Percentiles rank a stretch among this genome's conserved stretches.
Evolutionary conservation across 2,888 invertebrate species (phyloP).

Genomic region (Stramonita haemastoma): DNA sequence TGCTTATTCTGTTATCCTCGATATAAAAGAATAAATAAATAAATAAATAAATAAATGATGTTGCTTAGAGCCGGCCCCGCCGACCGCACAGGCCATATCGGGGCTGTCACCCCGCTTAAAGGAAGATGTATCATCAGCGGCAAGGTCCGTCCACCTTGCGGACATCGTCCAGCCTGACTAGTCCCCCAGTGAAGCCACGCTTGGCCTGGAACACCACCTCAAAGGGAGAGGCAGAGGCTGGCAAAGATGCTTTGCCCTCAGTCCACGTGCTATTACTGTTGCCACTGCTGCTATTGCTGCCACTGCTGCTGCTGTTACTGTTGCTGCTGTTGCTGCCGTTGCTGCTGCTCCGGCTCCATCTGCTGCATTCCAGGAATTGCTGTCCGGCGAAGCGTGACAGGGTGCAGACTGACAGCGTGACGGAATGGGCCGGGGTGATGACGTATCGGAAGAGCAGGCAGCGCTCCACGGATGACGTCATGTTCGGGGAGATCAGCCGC

Average conservation of each 20-base stretch:
- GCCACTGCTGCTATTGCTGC: conserved; percentile 36
- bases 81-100: no score
- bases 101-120: no score
- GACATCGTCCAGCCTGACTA: conserved; percentile 38
- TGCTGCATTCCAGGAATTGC: conserved; percentile 40
- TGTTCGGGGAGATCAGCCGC: conserved; percentile 42
- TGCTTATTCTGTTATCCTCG: no score
- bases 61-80: no score
- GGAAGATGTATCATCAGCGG: background rate
- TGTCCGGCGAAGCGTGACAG: conserved; percentile 13
- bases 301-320: conserved; percentile 5
- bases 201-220: conserved; percentile 38
- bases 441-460: conserved; percentile 49
- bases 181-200: conserved; percentile 31
- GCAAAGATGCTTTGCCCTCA: conserved; percentile 30
- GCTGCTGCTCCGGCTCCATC: conserved; percentile 41
- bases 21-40: no score
- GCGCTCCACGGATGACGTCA: conserved; percentile 45
- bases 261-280: conserved; percentile 24
- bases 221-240: conserved; percentile 13
- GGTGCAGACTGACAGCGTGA: conserved; percentile 45
- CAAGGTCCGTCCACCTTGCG: conserved; percentile 40
- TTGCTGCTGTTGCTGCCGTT: background rate
- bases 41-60: no score
- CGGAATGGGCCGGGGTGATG: conserved; percentile 29